phyloP scores from a whole-genome alignment of 1,140 invertebrate genomes.

The Drosophila leontia region DNA sequence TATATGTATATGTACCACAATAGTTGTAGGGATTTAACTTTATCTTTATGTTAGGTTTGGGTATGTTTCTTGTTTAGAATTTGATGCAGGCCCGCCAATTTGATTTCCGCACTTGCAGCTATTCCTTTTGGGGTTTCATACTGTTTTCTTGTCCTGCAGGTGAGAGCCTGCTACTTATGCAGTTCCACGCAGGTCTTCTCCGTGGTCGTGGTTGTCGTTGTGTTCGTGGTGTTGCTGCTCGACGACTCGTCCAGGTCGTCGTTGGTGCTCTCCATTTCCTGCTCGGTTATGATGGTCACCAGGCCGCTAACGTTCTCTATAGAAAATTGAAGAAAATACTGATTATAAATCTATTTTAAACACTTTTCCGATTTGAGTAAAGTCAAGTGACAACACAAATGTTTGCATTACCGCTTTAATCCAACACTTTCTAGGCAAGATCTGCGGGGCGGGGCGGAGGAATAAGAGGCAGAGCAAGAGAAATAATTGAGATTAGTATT shows the following conservation, averaged over 20 bases:
- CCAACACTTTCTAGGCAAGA: slow-evolving; percentile 67
- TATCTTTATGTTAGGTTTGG: slow-evolving; percentile 47
- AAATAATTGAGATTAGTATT: slow-evolving; percentile 66
- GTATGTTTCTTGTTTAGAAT: slow-evolving; percentile 54
- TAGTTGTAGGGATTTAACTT: slow-evolving; percentile 54
- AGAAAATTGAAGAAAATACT: background rate
- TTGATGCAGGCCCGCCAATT: slow-evolving; percentile 56
- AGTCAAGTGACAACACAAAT: slow-evolving; percentile 41
- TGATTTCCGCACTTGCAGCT: slow-evolving; percentile 34
- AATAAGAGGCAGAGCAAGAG: slow-evolving; percentile 58
- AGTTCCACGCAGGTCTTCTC: slow-evolving; percentile 69
- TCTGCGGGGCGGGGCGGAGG: slow-evolving; percentile 41
- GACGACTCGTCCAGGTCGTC: slow-evolving; percentile 61
- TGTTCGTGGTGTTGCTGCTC: slow-evolving; percentile 60
- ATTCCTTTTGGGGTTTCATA: slow-evolving; percentile 23
- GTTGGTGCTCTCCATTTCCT: slow-evolving; percentile 85
- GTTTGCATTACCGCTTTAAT: slow-evolving; percentile 63
- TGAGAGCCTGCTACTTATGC: slow-evolving; percentile 56
- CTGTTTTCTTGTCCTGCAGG: slow-evolving; percentile 14
- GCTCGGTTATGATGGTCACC: slow-evolving; percentile 94
- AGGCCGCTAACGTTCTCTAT: slow-evolving; percentile 89
- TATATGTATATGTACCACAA: slow-evolving; percentile 67
- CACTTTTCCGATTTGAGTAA: background rate
- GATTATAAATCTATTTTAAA: slow-evolving; percentile 4
- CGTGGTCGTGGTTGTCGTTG: slow-evolving; percentile 71